phyloP scores from a whole-genome alignment of 2,113 vertebrate species.

The Thymallus thymallus region DNA sequence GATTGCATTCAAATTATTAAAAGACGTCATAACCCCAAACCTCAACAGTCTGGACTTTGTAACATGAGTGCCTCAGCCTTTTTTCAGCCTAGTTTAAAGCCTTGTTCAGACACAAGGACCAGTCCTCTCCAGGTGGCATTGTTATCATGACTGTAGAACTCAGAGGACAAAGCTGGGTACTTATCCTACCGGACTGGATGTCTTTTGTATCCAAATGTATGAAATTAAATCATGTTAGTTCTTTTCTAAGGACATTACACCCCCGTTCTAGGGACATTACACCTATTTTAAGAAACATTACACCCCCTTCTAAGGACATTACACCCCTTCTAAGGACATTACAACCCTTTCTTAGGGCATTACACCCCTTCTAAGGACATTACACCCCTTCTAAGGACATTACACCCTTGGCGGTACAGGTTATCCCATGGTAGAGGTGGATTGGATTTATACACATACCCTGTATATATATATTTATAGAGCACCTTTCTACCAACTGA shows the following conservation, averaged over 20 bases:
- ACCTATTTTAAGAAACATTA: too few relatives aligned
- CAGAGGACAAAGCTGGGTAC: neutral
- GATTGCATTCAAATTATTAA: constrained; percentile 64
- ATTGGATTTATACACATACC: too few relatives aligned
- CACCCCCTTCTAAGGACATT: too few relatives aligned
- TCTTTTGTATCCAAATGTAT: constrained; percentile 32
- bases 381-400: neutral
- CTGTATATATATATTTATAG: too few relatives aligned
- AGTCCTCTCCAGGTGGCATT: neutral
- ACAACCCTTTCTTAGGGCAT: too few relatives aligned
- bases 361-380: neutral
- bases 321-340: too few relatives aligned
- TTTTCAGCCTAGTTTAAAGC: neutral
- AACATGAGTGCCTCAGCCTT: too few relatives aligned
- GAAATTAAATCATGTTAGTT: constrained; percentile 41
- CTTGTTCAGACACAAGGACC: neutral
- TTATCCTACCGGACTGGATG: constrained; percentile 1
- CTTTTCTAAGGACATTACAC: neutral
- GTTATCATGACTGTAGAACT: neutral
- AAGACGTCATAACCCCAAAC: constrained; percentile 7
- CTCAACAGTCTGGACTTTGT: neutral
- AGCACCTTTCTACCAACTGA: too few relatives aligned
- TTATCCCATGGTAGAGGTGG: too few relatives aligned
- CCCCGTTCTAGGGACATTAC: too few relatives aligned
- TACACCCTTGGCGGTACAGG: too few relatives aligned